These are phyloP conservation scores for Okapia johnstoni DNA, from an alignment of 2,113 vertebrate species.

Conservation along the genomic window DNA sequence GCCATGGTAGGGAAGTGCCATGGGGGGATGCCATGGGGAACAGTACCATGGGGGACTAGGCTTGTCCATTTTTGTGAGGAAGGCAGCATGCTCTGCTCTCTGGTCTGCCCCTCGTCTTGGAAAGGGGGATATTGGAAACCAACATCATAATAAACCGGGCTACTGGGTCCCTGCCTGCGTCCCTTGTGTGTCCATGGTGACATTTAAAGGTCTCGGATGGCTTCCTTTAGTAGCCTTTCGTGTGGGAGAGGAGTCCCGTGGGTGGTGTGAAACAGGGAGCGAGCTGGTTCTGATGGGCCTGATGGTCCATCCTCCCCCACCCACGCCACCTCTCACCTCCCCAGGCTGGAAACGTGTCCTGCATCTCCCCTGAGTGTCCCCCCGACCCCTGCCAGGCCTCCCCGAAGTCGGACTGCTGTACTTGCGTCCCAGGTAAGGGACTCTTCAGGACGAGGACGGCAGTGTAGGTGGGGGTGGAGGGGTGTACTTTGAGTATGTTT, in stretches of 20 bases:
- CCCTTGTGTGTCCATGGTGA: not conserved
- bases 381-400: slow-evolving; percentile 72
- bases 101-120: not conserved
- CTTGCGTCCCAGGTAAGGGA: slow-evolving; percentile 78
- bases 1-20: not conserved
- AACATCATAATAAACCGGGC: accelerated
- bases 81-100: accelerated
- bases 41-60: too few species aligned
- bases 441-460: accelerated
- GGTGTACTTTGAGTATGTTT: not conserved
- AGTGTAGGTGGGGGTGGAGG: not conserved
- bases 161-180: too few species aligned
- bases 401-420: slow-evolving; percentile 73
- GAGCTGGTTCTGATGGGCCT: not conserved
- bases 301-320: accelerated
- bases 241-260: not conserved
- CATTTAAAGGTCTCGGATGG: accelerated
- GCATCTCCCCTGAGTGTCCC: slow-evolving; percentile 80
- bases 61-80: accelerated
- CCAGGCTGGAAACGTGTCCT: slow-evolving; percentile 83
- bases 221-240: not conserved
- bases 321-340: not conserved
- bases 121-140: not conserved
- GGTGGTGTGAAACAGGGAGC: not conserved
- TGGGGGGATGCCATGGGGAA: not conserved